Evolutionary conservation across 2,888 invertebrate genomes (phyloP).

Genomic region (Branchipolynoe longqiensis): DNA sequence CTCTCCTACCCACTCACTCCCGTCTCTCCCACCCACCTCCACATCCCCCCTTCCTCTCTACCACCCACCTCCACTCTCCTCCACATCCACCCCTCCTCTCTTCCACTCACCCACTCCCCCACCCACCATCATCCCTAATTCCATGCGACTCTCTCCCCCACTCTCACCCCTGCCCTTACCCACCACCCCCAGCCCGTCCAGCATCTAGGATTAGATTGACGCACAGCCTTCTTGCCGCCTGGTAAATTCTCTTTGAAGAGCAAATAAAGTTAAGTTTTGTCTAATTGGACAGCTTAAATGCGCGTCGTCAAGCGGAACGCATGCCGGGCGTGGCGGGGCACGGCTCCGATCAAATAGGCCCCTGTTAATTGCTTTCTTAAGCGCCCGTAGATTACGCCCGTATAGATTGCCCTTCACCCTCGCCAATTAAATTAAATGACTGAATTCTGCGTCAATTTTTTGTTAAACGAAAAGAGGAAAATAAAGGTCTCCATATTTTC

Average conservation of each 20-base stretch:
- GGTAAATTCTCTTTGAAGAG: conserved; percentile 53
- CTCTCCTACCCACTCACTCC: too few relatives aligned
- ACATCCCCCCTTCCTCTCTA: not conserved
- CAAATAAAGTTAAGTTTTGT: conserved; percentile 56
- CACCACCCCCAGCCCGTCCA: not conserved
- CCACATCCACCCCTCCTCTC: not conserved
- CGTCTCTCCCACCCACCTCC: too few relatives aligned
- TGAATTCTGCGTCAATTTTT: conserved; percentile 43
- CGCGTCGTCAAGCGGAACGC: conserved; percentile 15
- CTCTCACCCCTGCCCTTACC: not conserved
- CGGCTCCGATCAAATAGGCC: conserved; percentile 24
- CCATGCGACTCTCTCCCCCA: too few relatives aligned
- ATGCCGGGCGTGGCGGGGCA: not conserved
- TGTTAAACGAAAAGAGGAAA: too few relatives aligned
- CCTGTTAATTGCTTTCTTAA: conserved; percentile 20
- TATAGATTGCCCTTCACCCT: conserved; percentile 45
- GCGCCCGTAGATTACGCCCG: too few relatives aligned
- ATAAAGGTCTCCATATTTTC: too few relatives aligned
- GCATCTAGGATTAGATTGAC: conserved; percentile 36
- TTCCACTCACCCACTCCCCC: too few relatives aligned
- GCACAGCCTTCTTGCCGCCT: conserved; percentile 19
- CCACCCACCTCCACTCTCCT: too few relatives aligned
- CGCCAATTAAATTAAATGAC: conserved; percentile 54
- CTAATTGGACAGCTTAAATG: conserved; percentile 48
- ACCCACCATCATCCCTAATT: not conserved